Evolutionary conservation across 2,888 invertebrate genomes (phyloP).

Genomic region (Eupithecia subfuscata): DNA sequence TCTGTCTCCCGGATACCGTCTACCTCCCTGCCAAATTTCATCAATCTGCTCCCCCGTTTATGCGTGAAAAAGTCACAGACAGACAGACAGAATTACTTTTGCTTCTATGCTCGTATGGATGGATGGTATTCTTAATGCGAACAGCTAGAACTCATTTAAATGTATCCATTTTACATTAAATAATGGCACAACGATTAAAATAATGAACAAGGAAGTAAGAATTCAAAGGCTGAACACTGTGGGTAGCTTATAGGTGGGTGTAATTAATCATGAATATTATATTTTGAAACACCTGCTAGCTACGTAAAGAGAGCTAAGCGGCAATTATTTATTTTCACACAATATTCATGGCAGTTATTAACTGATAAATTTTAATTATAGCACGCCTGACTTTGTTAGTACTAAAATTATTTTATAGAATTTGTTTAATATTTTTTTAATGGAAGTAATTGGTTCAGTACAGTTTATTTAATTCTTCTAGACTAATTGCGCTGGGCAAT

Average conservation of each 20-base stretch:
- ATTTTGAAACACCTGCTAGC: constrained; percentile 3
- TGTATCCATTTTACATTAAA: background rate
- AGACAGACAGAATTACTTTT: background rate
- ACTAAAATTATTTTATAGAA: background rate
- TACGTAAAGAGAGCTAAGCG: background rate
- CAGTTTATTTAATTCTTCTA: background rate
- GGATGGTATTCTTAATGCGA: background rate
- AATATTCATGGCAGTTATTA: background rate
- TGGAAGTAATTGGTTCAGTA: background rate
- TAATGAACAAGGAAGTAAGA: background rate
- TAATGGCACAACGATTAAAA: background rate
- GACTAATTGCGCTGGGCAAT: background rate
- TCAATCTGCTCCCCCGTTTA: background rate
- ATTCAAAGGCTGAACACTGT: constrained; percentile 2
- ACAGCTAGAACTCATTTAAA: background rate
- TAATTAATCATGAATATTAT: constrained; percentile 8
- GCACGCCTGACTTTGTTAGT: background rate
- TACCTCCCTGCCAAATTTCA: background rate
- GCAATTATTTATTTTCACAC: constrained; percentile 9
- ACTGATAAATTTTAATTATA: constrained; percentile 3
- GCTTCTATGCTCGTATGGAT: background rate
- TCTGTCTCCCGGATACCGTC: too few relatives aligned
- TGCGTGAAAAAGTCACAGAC: background rate
- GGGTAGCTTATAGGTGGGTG: background rate
- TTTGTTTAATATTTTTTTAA: background rate